phyloP scores from a whole-genome alignment of 2,797 vertebrate species.

The Pygocentrus nattereri region DNA sequence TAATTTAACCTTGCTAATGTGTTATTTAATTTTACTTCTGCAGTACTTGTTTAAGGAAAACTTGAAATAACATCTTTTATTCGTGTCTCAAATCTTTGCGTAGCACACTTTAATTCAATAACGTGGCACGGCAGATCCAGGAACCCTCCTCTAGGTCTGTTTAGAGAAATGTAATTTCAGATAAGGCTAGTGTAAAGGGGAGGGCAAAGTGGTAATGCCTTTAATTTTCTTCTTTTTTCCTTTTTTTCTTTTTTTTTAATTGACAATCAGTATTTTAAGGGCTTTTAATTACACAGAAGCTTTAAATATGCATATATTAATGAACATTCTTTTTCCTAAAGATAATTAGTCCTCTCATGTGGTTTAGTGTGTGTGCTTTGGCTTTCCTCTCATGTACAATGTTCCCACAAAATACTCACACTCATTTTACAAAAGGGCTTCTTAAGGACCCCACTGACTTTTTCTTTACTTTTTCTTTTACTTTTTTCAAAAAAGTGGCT shows the following conservation, averaged over 20 bases:
- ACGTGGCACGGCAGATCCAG: no score
- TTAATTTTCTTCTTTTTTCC: not conserved
- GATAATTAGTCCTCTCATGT: not conserved
- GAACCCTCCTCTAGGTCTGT: no score
- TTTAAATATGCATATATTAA: slow-evolving; percentile 21
- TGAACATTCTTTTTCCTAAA: not conserved
- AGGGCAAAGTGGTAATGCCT: no score
- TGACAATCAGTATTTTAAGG: slow-evolving; percentile 64
- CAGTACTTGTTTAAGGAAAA: slow-evolving; percentile 1
- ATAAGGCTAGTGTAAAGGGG: no score
- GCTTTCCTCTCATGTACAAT: slow-evolving; percentile 22
- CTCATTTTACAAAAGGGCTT: slow-evolving; percentile 16
- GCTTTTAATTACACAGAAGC: slow-evolving; percentile 51
- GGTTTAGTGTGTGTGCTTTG: slow-evolving; percentile 22
- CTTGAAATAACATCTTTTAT: not conserved
- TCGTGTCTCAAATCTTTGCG: no score
- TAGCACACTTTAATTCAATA: no score
- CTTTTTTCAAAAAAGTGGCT: not conserved
- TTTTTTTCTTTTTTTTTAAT: slow-evolving; percentile 27
- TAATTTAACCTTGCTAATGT: not conserved
- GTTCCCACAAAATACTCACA: not conserved
- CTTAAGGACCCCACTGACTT: not conserved
- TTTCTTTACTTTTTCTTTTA: not conserved
- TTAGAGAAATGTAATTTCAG: no score
- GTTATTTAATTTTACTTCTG: not conserved